phyloP scores from a whole-genome alignment of 1,140 invertebrate species.

The Pogonomyrmex californicus region DNA sequence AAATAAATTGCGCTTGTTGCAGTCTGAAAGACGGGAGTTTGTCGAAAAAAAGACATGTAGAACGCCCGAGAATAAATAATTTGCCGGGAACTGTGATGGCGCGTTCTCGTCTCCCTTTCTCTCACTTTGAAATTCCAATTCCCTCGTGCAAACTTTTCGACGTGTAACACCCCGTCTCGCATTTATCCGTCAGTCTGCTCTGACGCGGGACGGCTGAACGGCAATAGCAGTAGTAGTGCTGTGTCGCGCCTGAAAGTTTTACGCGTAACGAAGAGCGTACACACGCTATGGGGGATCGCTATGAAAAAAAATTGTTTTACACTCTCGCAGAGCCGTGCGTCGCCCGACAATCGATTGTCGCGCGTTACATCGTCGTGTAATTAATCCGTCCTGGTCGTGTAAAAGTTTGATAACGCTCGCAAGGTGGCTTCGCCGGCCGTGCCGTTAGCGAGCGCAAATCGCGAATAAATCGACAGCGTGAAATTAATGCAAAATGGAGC shows the following conservation, averaged over 20 bases:
- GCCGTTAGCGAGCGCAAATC: conserved; percentile 54
- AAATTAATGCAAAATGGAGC: conserved; percentile 61
- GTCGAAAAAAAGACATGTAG: neutral
- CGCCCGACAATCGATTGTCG: conserved; percentile 21
- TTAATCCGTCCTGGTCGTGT: conserved; percentile 54
- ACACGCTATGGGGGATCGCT: neutral
- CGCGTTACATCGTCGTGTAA: conserved; percentile 46
- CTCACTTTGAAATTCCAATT: conserved; percentile 44
- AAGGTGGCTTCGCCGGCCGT: conserved; percentile 27
- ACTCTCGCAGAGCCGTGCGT: conserved; percentile 22
- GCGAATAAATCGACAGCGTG: conserved; percentile 57
- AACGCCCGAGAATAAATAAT: conserved; percentile 47
- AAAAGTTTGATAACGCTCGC: conserved; percentile 58
- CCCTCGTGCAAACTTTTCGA: conserved; percentile 58
- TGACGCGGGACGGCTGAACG: conserved; percentile 45
- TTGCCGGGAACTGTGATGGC: conserved; percentile 29
- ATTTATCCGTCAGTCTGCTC: conserved; percentile 48
- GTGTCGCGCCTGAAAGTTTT: conserved; percentile 46
- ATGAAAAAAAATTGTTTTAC: conserved; percentile 48
- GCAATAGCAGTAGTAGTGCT: neutral
- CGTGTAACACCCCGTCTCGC: conserved; percentile 45
- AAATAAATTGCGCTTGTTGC: conserved; percentile 14
- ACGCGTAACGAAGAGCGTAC: conserved; percentile 34
- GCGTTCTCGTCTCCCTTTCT: neutral
- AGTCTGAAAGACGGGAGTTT: neutral